phyloP scores from a whole-genome alignment of 2,113 vertebrate genomes.

The Centrocercus urophasianus region DNA sequence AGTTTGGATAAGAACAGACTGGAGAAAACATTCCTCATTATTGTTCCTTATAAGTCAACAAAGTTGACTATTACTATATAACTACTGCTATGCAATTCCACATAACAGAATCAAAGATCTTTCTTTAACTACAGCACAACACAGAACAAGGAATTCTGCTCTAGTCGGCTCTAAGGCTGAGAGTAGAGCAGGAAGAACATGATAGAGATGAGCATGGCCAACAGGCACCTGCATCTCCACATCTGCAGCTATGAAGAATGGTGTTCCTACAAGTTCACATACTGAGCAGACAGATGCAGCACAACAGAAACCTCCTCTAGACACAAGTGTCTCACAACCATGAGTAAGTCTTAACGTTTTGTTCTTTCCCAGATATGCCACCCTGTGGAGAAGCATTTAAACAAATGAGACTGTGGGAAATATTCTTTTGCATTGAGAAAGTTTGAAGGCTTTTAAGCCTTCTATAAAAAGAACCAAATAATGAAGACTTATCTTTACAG shows the following conservation, averaged over 20 bases:
- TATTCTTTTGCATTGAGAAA: neutral
- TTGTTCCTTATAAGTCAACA: neutral
- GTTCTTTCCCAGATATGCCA: neutral
- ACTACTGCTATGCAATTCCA: neutral
- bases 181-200: neutral
- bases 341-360: neutral
- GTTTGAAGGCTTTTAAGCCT: no score
- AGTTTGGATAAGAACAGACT: neutral
- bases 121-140: neutral
- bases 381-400: neutral
- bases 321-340: neutral
- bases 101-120: neutral
- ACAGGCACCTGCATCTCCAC: neutral
- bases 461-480: neutral
- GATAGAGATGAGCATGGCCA: neutral
- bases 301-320: neutral
- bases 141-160: neutral
- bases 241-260: accelerated
- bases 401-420: neutral
- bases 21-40: neutral
- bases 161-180: neutral
- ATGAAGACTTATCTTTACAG: neutral
- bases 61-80: no score
- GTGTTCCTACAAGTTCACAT: neutral
- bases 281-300: neutral